phyloP scores from a whole-genome alignment of 64 coral and sea anemone genomes.

The Stylophora pistillata region DNA sequence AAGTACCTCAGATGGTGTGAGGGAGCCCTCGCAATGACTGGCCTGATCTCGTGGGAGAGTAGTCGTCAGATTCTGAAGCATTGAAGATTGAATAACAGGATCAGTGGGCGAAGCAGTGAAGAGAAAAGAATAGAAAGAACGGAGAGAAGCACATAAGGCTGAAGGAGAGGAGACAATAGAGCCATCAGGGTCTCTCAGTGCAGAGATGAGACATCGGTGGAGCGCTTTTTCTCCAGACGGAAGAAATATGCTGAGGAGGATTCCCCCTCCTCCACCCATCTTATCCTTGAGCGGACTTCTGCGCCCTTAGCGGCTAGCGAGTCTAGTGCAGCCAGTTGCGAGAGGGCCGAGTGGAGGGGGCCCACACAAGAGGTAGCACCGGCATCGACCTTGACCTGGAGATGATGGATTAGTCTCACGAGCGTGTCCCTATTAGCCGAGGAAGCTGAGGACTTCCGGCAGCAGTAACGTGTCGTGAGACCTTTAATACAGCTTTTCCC shows the following conservation, averaged over 20 bases:
- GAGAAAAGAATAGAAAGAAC: not conserved
- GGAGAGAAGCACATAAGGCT: not conserved
- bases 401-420: not conserved
- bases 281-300: not conserved
- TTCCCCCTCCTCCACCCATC: conserved; percentile 54
- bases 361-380: not conserved
- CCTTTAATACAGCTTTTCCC: not conserved
- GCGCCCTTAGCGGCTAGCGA: not conserved
- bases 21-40: conserved; percentile 1
- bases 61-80: not conserved
- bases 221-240: not conserved
- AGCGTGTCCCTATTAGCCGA: not conserved
- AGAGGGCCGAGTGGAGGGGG: not conserved
- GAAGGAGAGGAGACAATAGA: not conserved
- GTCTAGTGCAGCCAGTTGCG: not conserved
- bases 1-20: not conserved
- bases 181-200: not conserved
- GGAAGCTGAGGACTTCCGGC: not conserved
- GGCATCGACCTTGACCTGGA: not conserved
- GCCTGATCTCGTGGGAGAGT: not conserved
- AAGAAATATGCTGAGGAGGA: conserved; percentile 6
- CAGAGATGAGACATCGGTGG: not conserved
- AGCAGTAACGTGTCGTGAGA: not conserved
- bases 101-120: not conserved
- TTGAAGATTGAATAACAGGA: too few relatives aligned